Evolutionary conservation across 2,113 vertebrate species (phyloP).

Genomic region (Monarcha castaneiventris): DNA sequence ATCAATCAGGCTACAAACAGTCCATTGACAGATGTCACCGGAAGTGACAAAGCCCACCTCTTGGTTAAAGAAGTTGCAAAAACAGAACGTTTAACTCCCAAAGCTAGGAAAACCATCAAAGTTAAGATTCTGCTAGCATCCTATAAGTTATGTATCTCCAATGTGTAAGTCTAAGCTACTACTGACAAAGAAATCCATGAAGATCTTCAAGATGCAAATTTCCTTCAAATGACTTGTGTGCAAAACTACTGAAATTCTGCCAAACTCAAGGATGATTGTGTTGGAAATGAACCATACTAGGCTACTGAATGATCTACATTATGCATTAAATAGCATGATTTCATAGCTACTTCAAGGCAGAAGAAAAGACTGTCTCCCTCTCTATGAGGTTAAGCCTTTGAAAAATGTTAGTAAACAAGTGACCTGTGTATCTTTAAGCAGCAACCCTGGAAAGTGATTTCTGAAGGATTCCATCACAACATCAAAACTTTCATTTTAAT

Average conservation of each 20-base stretch:
- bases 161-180: background rate
- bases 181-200: background rate
- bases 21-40: background rate
- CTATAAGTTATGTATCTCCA: background rate
- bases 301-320: background rate
- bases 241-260: background rate
- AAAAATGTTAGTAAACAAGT: background rate
- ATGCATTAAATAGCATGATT: background rate
- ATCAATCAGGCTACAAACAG: background rate
- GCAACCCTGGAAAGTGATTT: background rate
- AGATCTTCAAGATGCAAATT: background rate
- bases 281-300: background rate
- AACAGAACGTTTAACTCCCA: background rate
- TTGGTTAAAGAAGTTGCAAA: background rate
- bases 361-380: background rate
- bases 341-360: background rate
- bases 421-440: background rate
- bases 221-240: background rate
- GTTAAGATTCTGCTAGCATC: background rate
- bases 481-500: background rate
- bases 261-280: background rate
- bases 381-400: background rate
- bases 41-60: background rate
- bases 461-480: background rate
- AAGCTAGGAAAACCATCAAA: background rate